Evolutionary conservation across 2,888 invertebrate species (phyloP).

Genomic region (Epinotia ramella): DNA sequence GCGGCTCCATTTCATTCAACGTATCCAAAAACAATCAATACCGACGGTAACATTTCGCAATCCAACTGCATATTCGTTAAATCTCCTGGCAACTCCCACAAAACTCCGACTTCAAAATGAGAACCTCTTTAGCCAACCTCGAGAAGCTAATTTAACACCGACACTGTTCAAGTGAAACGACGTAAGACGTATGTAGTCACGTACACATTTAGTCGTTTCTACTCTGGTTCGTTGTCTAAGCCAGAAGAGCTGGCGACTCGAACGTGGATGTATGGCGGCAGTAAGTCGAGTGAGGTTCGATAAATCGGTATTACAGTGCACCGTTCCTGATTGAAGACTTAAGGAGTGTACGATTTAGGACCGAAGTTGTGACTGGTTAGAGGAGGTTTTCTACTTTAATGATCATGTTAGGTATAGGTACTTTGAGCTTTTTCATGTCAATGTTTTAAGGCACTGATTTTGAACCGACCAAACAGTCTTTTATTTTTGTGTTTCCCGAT

Average conservation of each 20-base stretch:
- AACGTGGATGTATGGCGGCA: not conserved
- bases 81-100: not conserved
- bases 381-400: not conserved
- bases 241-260: not conserved
- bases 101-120: not conserved
- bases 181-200: not conserved
- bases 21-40: not conserved
- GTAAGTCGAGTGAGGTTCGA: not conserved
- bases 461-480: too few species aligned
- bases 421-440: too few species aligned
- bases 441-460: too few species aligned
- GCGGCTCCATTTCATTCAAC: too few species aligned
- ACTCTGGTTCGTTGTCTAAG: not conserved
- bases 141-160: not conserved
- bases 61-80: constrained; percentile 1
- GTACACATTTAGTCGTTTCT: not conserved
- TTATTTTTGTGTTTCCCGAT: too few species aligned
- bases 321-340: not conserved
- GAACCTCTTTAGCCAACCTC: not conserved
- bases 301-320: constrained; percentile 2
- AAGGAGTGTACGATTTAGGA: not conserved
- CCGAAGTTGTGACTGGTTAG: not conserved
- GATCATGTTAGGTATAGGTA: too few species aligned
- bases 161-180: not conserved
- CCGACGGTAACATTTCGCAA: not conserved